A percentile compares a stretch with the other conserved stretches of the same genome.
phyloP scores from a whole-genome alignment of 2,888 invertebrate genomes.

The Gastrophysa polygoni region DNA sequence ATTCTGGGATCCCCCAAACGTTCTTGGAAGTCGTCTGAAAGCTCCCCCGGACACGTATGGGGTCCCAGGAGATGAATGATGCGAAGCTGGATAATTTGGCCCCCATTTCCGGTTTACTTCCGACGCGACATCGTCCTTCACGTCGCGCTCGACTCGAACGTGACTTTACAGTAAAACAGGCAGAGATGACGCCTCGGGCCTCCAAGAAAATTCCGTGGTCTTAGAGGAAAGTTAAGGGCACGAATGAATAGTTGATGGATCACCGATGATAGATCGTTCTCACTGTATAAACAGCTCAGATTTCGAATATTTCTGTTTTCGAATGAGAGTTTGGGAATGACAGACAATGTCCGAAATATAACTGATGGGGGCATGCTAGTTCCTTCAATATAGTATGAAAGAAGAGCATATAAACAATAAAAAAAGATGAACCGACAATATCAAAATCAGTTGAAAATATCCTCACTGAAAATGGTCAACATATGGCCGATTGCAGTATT shows the following conservation, averaged over 20 bases:
- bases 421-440: no score
- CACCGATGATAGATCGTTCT: no score
- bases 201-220: slow-evolving; percentile 2
- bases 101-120: slow-evolving; percentile 24
- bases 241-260: not conserved
- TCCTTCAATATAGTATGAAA: no score
- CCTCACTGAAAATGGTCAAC: no score
- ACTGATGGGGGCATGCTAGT: no score
- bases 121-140: slow-evolving; percentile 26
- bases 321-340: no score
- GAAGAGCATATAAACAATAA: no score
- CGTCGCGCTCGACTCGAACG: slow-evolving; percentile 22
- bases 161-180: slow-evolving; percentile 23
- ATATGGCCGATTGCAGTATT: no score
- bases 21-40: not conserved
- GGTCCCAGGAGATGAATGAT: slow-evolving; percentile 24
- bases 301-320: no score
- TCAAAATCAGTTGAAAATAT: no score
- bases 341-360: no score
- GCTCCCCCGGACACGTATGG: not conserved
- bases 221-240: not conserved
- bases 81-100: slow-evolving; percentile 27
- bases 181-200: not conserved
- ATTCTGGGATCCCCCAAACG: not conserved
- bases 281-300: no score